Percentiles rank a stretch among this genome's conserved stretches.
Evolutionary conservation across 2,888 invertebrate genomes (phyloP).

Genomic region (Mystacides longicornis): DNA sequence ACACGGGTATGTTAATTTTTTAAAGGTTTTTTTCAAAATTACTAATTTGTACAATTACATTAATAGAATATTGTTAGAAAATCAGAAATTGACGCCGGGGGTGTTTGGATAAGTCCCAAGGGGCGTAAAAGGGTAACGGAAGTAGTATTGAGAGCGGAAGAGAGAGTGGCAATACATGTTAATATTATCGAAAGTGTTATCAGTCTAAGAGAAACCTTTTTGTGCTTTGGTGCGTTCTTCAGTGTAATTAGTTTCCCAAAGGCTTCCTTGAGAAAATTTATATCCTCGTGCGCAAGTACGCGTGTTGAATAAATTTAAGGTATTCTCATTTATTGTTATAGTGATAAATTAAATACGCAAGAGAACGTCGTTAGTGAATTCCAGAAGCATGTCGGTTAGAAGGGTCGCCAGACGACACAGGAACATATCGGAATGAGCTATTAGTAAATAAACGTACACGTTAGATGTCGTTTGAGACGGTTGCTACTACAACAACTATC

Average conservation of each 20-base stretch:
- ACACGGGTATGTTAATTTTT: too few species aligned
- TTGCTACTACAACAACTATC: too few species aligned
- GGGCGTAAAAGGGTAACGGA: too few species aligned
- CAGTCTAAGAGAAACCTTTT: background rate
- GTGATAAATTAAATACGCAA: conserved; percentile 20
- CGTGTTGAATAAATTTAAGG: conserved; percentile 23
- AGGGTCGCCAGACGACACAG: background rate
- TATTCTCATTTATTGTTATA: conserved; percentile 17
- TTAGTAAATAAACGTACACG: background rate
- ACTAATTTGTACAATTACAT: too few species aligned
- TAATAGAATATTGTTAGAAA: too few species aligned
- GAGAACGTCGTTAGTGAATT: conserved; percentile 20
- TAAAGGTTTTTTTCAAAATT: too few species aligned
- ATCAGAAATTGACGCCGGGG: too few species aligned
- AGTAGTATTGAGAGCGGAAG: too few species aligned
- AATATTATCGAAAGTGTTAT: background rate
- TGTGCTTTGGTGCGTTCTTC: background rate
- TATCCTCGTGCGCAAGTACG: conserved; percentile 15
- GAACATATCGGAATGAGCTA: background rate
- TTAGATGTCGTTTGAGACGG: too few species aligned
- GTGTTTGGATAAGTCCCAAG: too few species aligned
- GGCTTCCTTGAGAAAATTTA: background rate
- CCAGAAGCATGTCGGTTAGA: conserved; percentile 9
- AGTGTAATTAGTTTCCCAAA: background rate
- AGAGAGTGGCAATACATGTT: background rate